Percentiles rank a stretch among this genome's conserved stretches.
phyloP scores from a whole-genome alignment of 2,113 vertebrate genomes.

The Mustela lutreola region DNA sequence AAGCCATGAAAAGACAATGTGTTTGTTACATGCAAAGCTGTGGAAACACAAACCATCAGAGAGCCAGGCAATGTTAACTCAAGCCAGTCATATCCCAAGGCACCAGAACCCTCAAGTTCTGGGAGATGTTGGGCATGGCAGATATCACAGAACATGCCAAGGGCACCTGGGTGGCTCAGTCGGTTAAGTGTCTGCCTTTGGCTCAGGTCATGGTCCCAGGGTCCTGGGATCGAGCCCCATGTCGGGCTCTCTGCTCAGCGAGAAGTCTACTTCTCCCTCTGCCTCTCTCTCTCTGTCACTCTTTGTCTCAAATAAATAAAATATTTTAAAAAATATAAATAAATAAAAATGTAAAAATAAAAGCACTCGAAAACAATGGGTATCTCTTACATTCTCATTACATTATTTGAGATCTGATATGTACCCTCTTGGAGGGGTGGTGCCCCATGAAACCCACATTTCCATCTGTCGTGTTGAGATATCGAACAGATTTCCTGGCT shows the following conservation, averaged over 20 bases:
- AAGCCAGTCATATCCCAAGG: background rate
- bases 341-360: background rate
- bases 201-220: background rate
- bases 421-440: background rate
- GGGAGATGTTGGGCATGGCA: background rate
- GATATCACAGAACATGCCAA: background rate
- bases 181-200: background rate
- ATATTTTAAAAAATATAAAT: background rate
- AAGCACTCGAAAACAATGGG: background rate
- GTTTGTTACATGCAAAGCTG: background rate
- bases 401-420: background rate
- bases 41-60: background rate
- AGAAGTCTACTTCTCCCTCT: background rate
- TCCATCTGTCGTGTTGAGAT: background rate
- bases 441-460: background rate
- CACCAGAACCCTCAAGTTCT: background rate
- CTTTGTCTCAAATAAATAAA: background rate
- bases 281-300: background rate
- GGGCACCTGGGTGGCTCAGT: background rate
- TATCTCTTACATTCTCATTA: background rate
- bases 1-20: constrained; percentile 17
- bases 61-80: background rate
- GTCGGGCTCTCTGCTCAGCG: accelerated
- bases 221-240: background rate
- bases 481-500: background rate